phyloP scores from a whole-genome alignment of 2,113 vertebrate species.

The Actinemys pallida region DNA sequence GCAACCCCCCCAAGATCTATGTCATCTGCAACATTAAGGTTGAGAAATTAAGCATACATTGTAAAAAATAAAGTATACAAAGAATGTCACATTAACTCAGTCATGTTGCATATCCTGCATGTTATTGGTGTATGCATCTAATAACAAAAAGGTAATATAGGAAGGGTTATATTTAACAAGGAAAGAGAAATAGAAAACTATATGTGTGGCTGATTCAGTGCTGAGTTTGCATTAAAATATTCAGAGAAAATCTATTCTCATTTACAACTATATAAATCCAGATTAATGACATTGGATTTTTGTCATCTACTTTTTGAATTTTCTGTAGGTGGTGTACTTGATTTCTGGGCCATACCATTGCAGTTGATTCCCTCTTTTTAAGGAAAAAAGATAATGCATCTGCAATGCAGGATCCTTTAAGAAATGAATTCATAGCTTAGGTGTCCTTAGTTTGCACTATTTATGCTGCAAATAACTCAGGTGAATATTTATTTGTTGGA shows the following conservation, averaged over 20 bases:
- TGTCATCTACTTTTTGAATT: neutral
- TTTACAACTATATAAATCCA: neutral
- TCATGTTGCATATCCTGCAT: neutral
- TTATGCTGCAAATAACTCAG: neutral
- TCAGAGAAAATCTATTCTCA: neutral
- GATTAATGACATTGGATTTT: neutral
- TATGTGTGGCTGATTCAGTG: no score
- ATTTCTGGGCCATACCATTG: neutral
- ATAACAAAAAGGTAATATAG: neutral
- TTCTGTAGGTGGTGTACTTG: neutral
- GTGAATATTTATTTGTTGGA: neutral
- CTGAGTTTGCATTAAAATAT: neutral
- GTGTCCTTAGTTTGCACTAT: neutral
- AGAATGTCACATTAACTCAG: neutral
- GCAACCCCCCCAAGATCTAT: no score
- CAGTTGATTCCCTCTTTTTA: neutral
- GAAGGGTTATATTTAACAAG: neutral
- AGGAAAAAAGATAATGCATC: neutral
- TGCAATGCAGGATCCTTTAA: neutral
- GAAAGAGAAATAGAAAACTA: neutral
- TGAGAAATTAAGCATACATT: neutral
- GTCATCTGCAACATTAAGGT: neutral
- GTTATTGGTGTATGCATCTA: neutral
- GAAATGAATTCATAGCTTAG: neutral
- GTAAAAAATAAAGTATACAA: conserved; percentile 19